phyloP scores from a whole-genome alignment of 2,888 invertebrate genomes.

The Andrena trimmerana region DNA sequence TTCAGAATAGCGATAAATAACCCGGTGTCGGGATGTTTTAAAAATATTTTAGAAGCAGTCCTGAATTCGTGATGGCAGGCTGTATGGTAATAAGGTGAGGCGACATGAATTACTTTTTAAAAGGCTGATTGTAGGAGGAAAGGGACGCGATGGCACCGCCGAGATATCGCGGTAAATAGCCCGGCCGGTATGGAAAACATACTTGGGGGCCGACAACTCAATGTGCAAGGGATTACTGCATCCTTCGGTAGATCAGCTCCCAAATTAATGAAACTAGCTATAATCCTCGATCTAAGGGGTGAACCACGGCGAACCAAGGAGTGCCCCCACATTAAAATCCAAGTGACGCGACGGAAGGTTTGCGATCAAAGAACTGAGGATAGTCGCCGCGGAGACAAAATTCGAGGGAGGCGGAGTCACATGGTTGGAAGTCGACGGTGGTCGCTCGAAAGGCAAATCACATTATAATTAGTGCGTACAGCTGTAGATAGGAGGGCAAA shows the following conservation, averaged over 20 bases:
- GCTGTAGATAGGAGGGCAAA: constrained; percentile 71
- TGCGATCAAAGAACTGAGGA: background rate
- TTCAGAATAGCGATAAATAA: constrained; percentile 36
- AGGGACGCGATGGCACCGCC: constrained; percentile 14
- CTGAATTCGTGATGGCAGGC: constrained; percentile 12
- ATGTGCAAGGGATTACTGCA: background rate
- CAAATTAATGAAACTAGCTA: background rate
- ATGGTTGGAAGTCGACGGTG: constrained; percentile 25
- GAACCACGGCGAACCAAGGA: background rate
- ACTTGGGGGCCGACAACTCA: constrained; percentile 8
- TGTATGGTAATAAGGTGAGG: constrained; percentile 25
- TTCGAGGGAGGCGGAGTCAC: constrained; percentile 29
- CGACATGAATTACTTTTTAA: constrained; percentile 35
- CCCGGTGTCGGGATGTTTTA: constrained; percentile 48
- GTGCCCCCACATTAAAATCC: background rate
- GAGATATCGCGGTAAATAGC: constrained; percentile 11
- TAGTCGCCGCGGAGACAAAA: constrained; percentile 6
- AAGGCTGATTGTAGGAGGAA: constrained; percentile 22
- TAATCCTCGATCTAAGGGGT: background rate
- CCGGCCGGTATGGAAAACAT: constrained; percentile 8
- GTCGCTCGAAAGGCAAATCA: constrained; percentile 67
- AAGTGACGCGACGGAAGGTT: constrained; percentile 20
- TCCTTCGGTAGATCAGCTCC: background rate
- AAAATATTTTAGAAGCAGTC: constrained; percentile 31
- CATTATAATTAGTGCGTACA: constrained; percentile 73